These are phyloP conservation scores for Pyrochroa serraticornis DNA, from an alignment of 2,888 invertebrate genomes.

Conservation along the genomic window DNA sequence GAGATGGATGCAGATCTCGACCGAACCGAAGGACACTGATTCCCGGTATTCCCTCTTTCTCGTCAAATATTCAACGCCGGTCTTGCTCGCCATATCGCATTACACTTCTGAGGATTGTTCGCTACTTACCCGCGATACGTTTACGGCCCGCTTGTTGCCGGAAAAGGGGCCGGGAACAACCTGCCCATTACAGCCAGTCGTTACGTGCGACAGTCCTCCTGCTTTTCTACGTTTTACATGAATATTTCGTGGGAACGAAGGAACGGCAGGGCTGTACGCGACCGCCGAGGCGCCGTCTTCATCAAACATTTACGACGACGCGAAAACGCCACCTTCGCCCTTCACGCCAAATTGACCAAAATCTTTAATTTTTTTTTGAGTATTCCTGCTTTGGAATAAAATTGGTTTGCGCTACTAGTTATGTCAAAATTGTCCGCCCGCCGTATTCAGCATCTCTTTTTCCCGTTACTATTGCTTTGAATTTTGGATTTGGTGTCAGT, in stretches of 20 bases:
- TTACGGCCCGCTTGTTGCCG: conserved; percentile 43
- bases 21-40: conserved; percentile 31
- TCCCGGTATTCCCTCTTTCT: conserved; percentile 35
- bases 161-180: conserved; percentile 29
- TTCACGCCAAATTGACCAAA: too few species aligned
- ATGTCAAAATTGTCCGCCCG: too few species aligned
- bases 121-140: conserved; percentile 37
- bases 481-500: too few species aligned
- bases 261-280: too few species aligned
- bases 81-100: conserved; percentile 44
- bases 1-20: conserved; percentile 37
- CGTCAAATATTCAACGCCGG: conserved; percentile 46
- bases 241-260: conserved; percentile 10
- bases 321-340: too few species aligned
- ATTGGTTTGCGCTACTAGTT: too few species aligned
- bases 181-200: conserved; percentile 34
- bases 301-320: conserved; percentile 11
- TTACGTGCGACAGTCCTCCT: conserved; percentile 30
- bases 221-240: conserved; percentile 32
- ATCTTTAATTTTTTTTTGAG: too few species aligned
- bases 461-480: too few species aligned
- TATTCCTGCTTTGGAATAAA: too few species aligned
- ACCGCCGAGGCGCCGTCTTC: background rate
- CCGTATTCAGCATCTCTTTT: too few species aligned
- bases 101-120: conserved; percentile 46